phyloP scores from a whole-genome alignment of 1,140 invertebrate genomes.

The Littorina saxatilis region DNA sequence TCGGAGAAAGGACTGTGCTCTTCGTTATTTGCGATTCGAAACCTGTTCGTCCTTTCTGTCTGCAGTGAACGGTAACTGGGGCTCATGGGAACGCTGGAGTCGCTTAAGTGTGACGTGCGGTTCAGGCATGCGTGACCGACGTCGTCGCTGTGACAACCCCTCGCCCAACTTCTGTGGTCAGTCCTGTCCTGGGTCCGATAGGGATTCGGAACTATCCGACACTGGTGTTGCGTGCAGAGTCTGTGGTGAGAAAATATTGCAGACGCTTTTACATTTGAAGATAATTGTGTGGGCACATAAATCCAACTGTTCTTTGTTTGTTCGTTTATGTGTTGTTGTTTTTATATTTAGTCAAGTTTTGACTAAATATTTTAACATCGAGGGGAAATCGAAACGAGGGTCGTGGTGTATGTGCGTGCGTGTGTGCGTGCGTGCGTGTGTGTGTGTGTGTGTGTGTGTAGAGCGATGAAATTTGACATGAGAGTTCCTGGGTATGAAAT shows the following conservation, averaged over 20 bases:
- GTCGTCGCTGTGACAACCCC: conserved; percentile 55
- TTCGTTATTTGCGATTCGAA: too few species aligned
- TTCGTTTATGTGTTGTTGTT: not conserved
- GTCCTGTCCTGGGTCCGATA: conserved; percentile 49
- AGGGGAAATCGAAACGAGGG: too few species aligned
- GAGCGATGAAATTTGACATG: too few species aligned
- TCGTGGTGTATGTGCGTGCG: too few species aligned
- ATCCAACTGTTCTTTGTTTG: too few species aligned
- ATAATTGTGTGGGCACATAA: too few species aligned
- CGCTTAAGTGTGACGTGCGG: conserved; percentile 59
- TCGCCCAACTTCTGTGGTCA: conserved; percentile 51
- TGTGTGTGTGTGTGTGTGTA: too few species aligned
- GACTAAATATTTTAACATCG: too few species aligned
- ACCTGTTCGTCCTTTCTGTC: too few species aligned
- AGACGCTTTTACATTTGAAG: not conserved
- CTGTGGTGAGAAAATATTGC: conserved; percentile 45
- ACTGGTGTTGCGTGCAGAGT: conserved; percentile 44
- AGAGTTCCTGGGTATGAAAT: too few species aligned
- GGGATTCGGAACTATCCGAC: conserved; percentile 49
- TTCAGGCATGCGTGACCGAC: conserved; percentile 45
- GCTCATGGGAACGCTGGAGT: conserved; percentile 56
- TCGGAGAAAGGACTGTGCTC: too few species aligned
- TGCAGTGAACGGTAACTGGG: conserved; percentile 63
- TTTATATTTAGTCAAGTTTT: not conserved
- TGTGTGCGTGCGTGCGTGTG: too few species aligned